A percentile compares a stretch with the other conserved stretches of the same genome.
Evolutionary conservation across 1,140 invertebrate genomes (phyloP).

Genomic region (Apis florea): DNA sequence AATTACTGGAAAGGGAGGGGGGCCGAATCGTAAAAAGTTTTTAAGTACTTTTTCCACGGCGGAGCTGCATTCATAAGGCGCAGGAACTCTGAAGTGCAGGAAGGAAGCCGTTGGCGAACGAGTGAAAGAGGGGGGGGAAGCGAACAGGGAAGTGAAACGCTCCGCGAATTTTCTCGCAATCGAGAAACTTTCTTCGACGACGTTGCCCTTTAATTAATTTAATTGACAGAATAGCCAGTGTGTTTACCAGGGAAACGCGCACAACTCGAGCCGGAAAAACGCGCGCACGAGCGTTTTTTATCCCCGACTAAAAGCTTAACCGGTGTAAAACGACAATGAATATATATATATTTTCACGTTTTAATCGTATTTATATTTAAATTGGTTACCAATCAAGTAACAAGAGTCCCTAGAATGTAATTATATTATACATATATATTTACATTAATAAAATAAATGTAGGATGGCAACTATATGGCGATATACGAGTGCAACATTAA

Average conservation of each 20-base stretch:
- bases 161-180: constrained; percentile 53
- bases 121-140: not conserved
- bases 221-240: constrained; percentile 53
- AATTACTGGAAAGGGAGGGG: constrained; percentile 32
- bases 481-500: no score
- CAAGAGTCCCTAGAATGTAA: no score
- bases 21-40: constrained; percentile 42
- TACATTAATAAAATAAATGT: no score
- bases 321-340: no score
- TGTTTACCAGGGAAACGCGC: constrained; percentile 16
- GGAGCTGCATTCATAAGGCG: constrained; percentile 48
- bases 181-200: constrained; percentile 49
- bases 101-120: constrained; percentile 34
- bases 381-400: no score
- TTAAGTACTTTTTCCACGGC: constrained; percentile 54
- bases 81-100: constrained; percentile 26
- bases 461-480: no score
- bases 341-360: no score
- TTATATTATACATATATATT: no score
- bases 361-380: no score
- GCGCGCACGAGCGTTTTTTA: not conserved
- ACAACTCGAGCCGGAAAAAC: no score
- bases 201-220: constrained; percentile 58
- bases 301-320: not conserved
- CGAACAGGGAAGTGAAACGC: not conserved